Conservation (phyloP, 1,140 invertebrate genomes). For the Drosophila bifasciata region DNA sequence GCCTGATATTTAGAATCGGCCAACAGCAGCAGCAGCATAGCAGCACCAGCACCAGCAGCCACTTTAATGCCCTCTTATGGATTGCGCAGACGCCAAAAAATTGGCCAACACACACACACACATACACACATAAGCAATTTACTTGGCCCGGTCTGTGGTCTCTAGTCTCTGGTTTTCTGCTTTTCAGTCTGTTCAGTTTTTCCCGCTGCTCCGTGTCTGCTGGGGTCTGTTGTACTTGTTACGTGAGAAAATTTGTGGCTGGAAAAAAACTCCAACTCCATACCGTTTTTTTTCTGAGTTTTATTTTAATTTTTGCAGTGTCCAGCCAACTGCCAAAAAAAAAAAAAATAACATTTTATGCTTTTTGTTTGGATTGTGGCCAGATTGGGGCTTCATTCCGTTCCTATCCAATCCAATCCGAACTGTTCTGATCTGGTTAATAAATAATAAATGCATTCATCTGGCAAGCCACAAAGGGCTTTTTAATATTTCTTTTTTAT, state of each 20-base stretch:
- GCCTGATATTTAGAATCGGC: constrained; percentile 52
- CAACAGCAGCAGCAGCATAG: constrained; percentile 38
- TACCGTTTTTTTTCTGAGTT: constrained; percentile 41
- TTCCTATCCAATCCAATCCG: no score
- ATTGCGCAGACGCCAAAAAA: constrained; percentile 75
- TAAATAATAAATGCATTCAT: constrained; percentile 60
- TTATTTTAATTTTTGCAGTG: constrained; percentile 36
- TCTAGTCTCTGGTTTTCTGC: no score
- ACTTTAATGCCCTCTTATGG: constrained; percentile 76
- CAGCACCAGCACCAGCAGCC: constrained; percentile 26
- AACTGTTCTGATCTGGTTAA: constrained; percentile 4
- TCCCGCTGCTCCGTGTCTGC: constrained; percentile 39
- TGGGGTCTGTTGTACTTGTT: constrained; percentile 65
- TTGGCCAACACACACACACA: constrained; percentile 62
- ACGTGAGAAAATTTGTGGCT: constrained; percentile 75
- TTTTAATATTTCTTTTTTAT: constrained; percentile 22
- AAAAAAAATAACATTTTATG: constrained; percentile 63
- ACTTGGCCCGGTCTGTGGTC: constrained; percentile 35
- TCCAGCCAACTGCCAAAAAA: constrained; percentile 57
- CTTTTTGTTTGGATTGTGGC: constrained; percentile 44
- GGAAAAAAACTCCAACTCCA: constrained; percentile 44
- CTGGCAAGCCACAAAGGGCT: constrained; percentile 43
- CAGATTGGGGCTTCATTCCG: no score
- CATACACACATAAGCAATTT: constrained; percentile 48
- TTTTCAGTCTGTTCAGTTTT: constrained; percentile 47